Percentiles rank a stretch among this genome's conserved stretches.
Evolutionary conservation across 2,888 invertebrate species (phyloP).

Genomic region (Lasioglossum zephyrum): DNA sequence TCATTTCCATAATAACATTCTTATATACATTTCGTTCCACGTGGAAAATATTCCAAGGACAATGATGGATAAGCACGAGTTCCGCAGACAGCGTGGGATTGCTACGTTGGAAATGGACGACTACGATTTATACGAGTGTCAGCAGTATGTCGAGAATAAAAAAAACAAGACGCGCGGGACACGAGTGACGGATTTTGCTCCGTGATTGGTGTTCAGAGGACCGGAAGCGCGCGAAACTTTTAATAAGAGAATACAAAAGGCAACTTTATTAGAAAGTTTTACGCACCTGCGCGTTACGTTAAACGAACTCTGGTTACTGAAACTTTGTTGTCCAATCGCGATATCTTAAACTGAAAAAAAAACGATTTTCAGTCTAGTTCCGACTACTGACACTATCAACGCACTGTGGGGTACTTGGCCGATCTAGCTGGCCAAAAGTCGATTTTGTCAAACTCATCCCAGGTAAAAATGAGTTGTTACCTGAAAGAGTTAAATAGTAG

Average conservation of each 20-base stretch:
- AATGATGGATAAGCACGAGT: constrained; percentile 29
- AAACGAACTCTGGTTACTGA: not conserved
- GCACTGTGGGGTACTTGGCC: too few species aligned
- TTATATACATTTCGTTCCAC: not conserved
- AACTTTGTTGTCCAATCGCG: not conserved
- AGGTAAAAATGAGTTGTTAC: too few species aligned
- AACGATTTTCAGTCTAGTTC: not conserved
- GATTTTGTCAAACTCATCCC: too few species aligned
- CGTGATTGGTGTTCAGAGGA: not conserved
- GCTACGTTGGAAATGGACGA: not conserved
- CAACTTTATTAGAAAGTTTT: not conserved
- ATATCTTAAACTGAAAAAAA: not conserved
- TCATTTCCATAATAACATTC: not conserved
- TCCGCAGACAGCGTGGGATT: constrained; percentile 3
- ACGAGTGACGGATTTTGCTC: not conserved
- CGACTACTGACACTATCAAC: not conserved
- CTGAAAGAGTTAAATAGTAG: too few species aligned
- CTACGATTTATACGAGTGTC: constrained; percentile 18
- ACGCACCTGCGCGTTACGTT: not conserved
- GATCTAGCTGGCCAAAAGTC: too few species aligned
- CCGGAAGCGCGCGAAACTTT: not conserved
- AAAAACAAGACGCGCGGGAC: constrained; percentile 4
- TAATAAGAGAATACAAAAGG: not conserved
- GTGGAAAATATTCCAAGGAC: not conserved
- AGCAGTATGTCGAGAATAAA: constrained; percentile 13